These are phyloP conservation scores for Ellobius talpinus DNA, from an alignment of 2,113 vertebrate genomes.

Conservation along the genomic window DNA sequence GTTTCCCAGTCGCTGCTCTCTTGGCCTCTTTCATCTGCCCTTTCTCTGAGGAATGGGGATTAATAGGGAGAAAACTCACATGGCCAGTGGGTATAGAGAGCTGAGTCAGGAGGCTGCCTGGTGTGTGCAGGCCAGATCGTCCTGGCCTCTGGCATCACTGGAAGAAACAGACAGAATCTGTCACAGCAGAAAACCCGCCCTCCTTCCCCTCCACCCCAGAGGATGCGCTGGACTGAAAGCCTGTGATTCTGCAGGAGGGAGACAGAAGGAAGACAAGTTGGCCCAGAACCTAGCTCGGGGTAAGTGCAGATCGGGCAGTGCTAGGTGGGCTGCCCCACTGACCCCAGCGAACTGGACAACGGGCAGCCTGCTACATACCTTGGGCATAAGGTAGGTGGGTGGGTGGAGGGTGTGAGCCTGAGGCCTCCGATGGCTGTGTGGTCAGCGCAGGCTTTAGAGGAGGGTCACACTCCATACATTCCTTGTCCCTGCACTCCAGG, in stretches of 20 bases:
- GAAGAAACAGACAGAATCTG: neutral
- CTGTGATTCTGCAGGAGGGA: neutral
- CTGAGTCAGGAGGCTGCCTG: neutral
- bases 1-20: neutral
- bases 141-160: slow-evolving; percentile 39
- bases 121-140: neutral
- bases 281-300: neutral
- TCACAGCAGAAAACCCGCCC: neutral
- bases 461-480: slow-evolving; percentile 73
- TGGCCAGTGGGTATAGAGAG: neutral
- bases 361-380: slow-evolving; percentile 49
- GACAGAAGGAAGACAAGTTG: neutral
- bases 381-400: neutral
- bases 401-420: neutral
- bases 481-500: slow-evolving; percentile 73
- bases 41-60: neutral
- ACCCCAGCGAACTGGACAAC: neutral
- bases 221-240: neutral
- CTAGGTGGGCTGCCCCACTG: neutral
- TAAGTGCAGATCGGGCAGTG: neutral
- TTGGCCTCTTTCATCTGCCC: neutral
- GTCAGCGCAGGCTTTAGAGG: neutral
- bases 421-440: neutral
- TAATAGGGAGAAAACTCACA: slow-evolving; percentile 53
- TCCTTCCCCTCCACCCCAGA: neutral